Conservation (phyloP, 92 coral and sea anemone species). For the Diadumene lineata region DNA sequence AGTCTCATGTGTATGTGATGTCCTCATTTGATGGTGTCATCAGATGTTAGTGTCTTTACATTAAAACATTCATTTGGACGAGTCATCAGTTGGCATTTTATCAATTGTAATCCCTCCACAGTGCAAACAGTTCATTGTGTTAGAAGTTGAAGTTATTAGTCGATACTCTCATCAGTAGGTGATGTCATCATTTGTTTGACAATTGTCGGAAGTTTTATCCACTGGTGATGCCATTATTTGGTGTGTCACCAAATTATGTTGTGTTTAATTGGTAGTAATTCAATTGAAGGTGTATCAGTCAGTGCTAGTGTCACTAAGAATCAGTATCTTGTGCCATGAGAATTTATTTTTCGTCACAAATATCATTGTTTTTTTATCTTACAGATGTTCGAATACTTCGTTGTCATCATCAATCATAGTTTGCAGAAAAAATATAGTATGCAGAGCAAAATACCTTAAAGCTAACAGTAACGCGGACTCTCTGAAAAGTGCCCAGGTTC, state of each 20-base stretch:
- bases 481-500: constrained; percentile 19
- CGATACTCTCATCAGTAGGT: neutral
- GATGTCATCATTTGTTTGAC: neutral
- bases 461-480: constrained; percentile 1
- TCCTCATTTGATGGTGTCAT: constrained; percentile 1
- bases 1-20: no score
- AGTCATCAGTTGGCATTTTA: no score
- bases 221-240: neutral
- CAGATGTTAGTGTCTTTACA: neutral
- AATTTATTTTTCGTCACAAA: no score
- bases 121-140: neutral
- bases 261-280: neutral
- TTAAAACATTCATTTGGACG: no score
- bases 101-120: no score
- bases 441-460: constrained; percentile 26
- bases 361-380: neutral
- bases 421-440: constrained; percentile 13
- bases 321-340: no score
- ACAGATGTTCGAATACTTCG: neutral
- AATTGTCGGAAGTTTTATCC: neutral
- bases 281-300: no score
- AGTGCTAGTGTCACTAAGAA: no score
- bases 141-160: neutral
- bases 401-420: neutral
- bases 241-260: neutral